These are phyloP conservation scores for Danaus chrysippus DNA, from an alignment of 2,888 invertebrate species.

Conservation along the genomic window DNA sequence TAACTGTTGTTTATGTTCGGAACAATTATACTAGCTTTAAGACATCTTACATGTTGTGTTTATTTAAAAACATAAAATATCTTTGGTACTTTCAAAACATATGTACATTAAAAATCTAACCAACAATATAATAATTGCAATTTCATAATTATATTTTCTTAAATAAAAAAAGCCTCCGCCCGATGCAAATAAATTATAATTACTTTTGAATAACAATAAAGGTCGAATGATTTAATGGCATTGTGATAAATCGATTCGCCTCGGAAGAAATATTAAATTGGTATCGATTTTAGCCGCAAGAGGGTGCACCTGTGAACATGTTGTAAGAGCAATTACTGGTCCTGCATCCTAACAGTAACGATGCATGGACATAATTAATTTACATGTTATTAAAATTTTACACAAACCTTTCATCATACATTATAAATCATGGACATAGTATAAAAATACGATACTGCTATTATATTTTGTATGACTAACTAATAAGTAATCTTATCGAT, in stretches of 20 bases:
- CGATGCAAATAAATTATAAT: constrained; percentile 14
- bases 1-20: no score
- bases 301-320: constrained; percentile 69
- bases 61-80: constrained; percentile 13
- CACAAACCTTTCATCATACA: neutral
- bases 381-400: neutral
- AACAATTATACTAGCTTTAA: no score
- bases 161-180: neutral
- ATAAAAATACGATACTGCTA: no score
- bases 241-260: constrained; percentile 63
- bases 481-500: no score
- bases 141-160: neutral
- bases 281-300: constrained; percentile 65
- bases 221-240: constrained; percentile 32
- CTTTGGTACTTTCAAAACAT: neutral
- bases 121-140: neutral
- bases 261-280: constrained; percentile 70
- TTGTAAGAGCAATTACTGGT: constrained; percentile 67
- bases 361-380: neutral
- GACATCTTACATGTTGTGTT: neutral
- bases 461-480: no score
- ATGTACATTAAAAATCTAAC: neutral
- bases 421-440: no score
- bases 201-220: constrained; percentile 23
- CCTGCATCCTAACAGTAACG: constrained; percentile 44